Conservation (phyloP, 2,797 vertebrate genomes). For the Myotis findleyi region DNA sequence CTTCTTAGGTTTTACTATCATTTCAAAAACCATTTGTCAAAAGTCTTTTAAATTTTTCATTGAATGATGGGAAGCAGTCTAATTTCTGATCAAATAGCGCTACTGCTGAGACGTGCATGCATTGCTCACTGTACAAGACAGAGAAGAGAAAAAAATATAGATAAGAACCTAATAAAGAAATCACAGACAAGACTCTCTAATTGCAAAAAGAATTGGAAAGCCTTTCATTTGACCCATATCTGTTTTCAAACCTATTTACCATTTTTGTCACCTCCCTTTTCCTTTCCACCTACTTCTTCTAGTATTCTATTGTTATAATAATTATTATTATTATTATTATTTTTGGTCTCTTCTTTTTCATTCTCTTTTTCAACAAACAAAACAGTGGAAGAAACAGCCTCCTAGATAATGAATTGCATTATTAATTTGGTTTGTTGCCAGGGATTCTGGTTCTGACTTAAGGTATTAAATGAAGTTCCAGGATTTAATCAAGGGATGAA, state of each 20-base stretch:
- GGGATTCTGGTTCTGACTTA: slow-evolving; percentile 33
- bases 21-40: slow-evolving; percentile 1
- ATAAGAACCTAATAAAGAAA: slow-evolving; percentile 66
- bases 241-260: background rate
- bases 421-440: slow-evolving; percentile 62
- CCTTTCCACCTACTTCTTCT: slow-evolving; percentile 34
- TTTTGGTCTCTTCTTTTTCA: slow-evolving; percentile 40
- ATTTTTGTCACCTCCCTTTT: background rate
- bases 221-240: background rate
- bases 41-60: background rate
- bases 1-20: background rate
- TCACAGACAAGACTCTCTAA: background rate
- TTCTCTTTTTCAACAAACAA: slow-evolving; percentile 52
- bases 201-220: background rate
- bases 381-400: slow-evolving; percentile 36
- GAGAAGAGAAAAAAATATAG: slow-evolving; percentile 22
- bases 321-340: too few relatives aligned
- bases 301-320: slow-evolving; percentile 30
- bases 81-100: slow-evolving; percentile 49
- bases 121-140: slow-evolving; percentile 34
- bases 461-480: slow-evolving; percentile 37
- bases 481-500: slow-evolving; percentile 66
- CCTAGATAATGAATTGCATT: slow-evolving; percentile 47
- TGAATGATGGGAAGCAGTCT: slow-evolving; percentile 58
- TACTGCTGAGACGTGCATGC: slow-evolving; percentile 45